A percentile compares a stretch with the other conserved stretches of the same genome.
These are phyloP conservation scores for Channa argus DNA, from an alignment of 2,113 vertebrate species.

Conservation along the genomic window DNA sequence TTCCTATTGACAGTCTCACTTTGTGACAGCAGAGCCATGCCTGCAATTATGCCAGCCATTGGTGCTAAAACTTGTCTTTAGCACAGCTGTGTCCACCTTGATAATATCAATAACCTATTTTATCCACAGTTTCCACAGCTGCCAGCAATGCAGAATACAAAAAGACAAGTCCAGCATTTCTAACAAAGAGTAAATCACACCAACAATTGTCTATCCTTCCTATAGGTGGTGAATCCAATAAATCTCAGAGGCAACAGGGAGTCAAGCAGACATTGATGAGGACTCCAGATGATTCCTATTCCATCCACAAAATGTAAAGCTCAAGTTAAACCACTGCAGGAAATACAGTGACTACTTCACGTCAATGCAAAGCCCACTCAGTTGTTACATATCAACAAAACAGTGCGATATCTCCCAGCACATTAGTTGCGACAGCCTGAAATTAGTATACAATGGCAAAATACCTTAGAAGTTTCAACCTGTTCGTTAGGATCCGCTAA, in stretches of 20 bases:
- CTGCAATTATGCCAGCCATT: constrained; percentile 4
- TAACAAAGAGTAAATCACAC: constrained; percentile 69
- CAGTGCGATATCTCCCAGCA: not conserved
- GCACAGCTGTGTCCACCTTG: not conserved
- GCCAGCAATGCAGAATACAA: constrained; percentile 24
- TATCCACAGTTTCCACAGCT: constrained; percentile 22
- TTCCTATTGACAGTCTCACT: constrained; percentile 33
- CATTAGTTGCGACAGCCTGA: not conserved
- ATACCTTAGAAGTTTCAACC: not conserved
- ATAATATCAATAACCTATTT: constrained; percentile 30
- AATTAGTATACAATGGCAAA: not conserved
- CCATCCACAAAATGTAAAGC: constrained; percentile 48
- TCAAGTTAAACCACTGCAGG: constrained; percentile 15
- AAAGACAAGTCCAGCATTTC: constrained; percentile 34
- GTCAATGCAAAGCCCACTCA: constrained; percentile 5
- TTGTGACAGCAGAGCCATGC: not conserved
- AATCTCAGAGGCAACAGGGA: constrained; percentile 66
- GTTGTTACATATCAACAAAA: not conserved
- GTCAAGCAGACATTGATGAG: constrained; percentile 70
- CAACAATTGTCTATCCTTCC: constrained; percentile 72
- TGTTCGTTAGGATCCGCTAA: not conserved
- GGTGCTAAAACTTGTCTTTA: constrained; percentile 15
- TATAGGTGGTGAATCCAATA: constrained; percentile 61
- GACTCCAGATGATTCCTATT: constrained; percentile 66
- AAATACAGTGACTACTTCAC: constrained; percentile 13